Base-by-base conservation (phyloP, 2,888 invertebrate genomes). In the Habrosyne pyritoides region DNA sequence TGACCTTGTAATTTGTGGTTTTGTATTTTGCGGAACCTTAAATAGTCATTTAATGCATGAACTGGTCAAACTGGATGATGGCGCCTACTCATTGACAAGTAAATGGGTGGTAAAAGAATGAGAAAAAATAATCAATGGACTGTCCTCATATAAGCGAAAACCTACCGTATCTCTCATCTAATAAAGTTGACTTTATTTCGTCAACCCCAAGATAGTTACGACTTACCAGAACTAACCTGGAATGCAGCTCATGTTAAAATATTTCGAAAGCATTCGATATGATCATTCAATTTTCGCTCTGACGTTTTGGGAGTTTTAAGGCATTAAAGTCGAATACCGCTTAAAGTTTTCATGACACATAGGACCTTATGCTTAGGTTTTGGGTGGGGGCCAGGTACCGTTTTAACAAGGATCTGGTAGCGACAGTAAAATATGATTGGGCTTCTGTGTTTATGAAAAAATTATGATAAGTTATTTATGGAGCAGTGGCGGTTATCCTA, bases 31-130 rank as follows among this genome's bases (percentile, higher is more conserved):
- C 42, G 42, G 42, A 42, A 18, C 42, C 42, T n/a, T 42, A 18
- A 42, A 18, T 18, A 42, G 42, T 8, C 42, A 42, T 42, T 42
- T 42, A 60, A 59, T 56, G 56, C 24, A 60, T 50, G 52, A 57
- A 67, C 75, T 65, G 64, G 71, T 70, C 67, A 73, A 80, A 84
- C 83, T 59, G 78, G 83, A 81, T 66, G 47, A 57, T 73, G 84
- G 84, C 84, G 84, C 84, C 83, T 77, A 70, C 71, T 81, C 84
- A 85, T 83, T 84, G 75, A 83, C 75, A 69, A 76, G 74, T 69
- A 77, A 80, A 78, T 79, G 79, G 75, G 73, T 75, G 77, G 77
- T 60, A 71, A 67, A 61, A 56, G 21, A 47, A 49, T 21, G 65
- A 67, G 73, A 80, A 77, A 75, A 77, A 77, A 77, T 59, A 64